A percentile compares a stretch with the other conserved stretches of the same genome.
Evolutionary conservation across 2,797 vertebrate species (phyloP).

Genomic region (Apogon hyalosoma): DNA sequence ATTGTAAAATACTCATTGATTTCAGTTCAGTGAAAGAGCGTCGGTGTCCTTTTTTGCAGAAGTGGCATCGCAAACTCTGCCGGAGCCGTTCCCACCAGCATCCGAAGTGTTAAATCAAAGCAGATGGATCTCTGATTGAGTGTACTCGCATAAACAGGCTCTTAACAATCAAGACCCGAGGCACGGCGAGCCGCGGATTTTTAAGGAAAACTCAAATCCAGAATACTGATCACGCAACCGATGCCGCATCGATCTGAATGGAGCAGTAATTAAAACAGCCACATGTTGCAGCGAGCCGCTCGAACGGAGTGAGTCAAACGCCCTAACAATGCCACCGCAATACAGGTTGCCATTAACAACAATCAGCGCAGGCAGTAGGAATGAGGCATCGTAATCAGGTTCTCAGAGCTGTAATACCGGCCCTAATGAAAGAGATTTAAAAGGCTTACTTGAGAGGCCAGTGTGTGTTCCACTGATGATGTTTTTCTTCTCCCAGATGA

Average conservation of each 20-base stretch:
- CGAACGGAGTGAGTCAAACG: constrained; percentile 24
- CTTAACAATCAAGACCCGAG: constrained; percentile 60
- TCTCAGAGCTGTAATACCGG: constrained; percentile 68
- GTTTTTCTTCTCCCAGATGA: constrained; percentile 34
- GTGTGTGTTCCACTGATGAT: constrained; percentile 35
- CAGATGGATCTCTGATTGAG: constrained; percentile 54
- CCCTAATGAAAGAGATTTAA: constrained; percentile 77
- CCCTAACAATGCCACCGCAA: constrained; percentile 41
- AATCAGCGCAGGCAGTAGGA: constrained; percentile 63
- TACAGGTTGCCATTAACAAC: constrained; percentile 77
- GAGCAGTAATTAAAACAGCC: constrained; percentile 68
- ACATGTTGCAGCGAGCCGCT: constrained; percentile 35
- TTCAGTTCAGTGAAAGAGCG: too few relatives aligned
- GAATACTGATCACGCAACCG: constrained; percentile 53
- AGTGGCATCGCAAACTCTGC: too few relatives aligned
- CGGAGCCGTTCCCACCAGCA: neutral
- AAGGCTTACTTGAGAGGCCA: constrained; percentile 63
- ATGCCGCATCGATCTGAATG: constrained; percentile 56
- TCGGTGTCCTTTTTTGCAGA: too few relatives aligned
- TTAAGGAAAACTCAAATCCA: constrained; percentile 35
- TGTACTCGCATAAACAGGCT: constrained; percentile 37
- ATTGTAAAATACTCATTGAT: too few relatives aligned
- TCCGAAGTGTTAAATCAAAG: constrained; percentile 36
- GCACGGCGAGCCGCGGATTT: constrained; percentile 14
- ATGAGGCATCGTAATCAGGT: constrained; percentile 78